Percentiles rank a stretch among this genome's conserved stretches.
phyloP scores from a whole-genome alignment of 2,888 invertebrate genomes.

The Cephus pulcher region DNA sequence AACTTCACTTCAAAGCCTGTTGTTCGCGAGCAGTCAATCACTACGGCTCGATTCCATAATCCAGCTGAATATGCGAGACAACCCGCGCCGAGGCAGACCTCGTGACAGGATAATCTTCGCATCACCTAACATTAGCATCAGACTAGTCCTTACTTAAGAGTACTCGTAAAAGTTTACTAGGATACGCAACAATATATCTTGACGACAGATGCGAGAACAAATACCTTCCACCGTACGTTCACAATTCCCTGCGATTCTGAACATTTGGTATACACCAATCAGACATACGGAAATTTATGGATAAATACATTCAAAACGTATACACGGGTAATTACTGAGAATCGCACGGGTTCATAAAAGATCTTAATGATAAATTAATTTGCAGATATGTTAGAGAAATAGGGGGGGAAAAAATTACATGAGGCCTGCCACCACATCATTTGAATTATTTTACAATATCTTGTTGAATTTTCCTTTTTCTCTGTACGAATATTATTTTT shows the following conservation, averaged over 20 bases:
- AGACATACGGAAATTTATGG: background rate
- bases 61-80: constrained; percentile 57
- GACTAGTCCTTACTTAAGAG: constrained; percentile 26
- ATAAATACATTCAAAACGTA: background rate
- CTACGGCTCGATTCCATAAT: constrained; percentile 59
- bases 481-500: background rate
- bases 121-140: constrained; percentile 56
- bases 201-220: background rate
- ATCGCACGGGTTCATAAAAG: background rate
- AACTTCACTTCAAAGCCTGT: constrained; percentile 52
- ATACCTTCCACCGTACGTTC: constrained; percentile 1
- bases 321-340: background rate
- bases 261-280: background rate
- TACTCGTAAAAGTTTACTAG: background rate
- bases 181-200: constrained; percentile 1
- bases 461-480: background rate
- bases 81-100: constrained; percentile 59
- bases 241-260: constrained; percentile 18
- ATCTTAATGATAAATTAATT: background rate
- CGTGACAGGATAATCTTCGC: constrained; percentile 53
- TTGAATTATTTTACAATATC: background rate
- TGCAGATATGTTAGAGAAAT: background rate
- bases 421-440: background rate
- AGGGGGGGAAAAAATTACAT: background rate
- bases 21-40: constrained; percentile 47